These are phyloP conservation scores for Proteles cristata DNA, from an alignment of 2,113 vertebrate species.

Conservation along the genomic window DNA sequence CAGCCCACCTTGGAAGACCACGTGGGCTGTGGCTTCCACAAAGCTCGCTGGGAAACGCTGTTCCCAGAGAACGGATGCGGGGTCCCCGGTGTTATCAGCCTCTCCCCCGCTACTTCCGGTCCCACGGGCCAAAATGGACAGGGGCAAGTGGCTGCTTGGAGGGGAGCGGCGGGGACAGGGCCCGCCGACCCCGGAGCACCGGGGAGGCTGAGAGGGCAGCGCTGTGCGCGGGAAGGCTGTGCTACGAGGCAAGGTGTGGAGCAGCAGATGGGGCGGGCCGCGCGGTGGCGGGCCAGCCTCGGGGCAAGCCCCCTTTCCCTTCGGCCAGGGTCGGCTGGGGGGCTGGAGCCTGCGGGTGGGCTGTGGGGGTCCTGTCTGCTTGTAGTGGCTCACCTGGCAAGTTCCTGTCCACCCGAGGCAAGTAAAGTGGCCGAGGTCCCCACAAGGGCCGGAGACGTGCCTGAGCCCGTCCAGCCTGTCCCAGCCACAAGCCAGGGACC, in stretches of 20 bases:
- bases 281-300: accelerated
- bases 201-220: neutral
- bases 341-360: accelerated
- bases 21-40: neutral
- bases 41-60: neutral
- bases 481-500: neutral
- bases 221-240: accelerated
- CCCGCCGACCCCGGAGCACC: neutral
- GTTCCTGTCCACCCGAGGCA: neutral
- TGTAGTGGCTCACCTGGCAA: neutral
- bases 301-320: neutral
- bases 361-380: neutral
- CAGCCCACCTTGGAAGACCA: accelerated
- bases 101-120: no score
- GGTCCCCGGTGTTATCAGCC: accelerated
- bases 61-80: neutral
- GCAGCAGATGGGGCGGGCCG: neutral
- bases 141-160: neutral
- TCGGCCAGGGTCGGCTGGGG: neutral
- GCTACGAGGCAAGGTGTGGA: accelerated
- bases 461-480: neutral
- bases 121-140: neutral
- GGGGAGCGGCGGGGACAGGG: accelerated
- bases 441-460: neutral
- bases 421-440: neutral